Evolutionary conservation across 2,113 vertebrate genomes (phyloP).

Genomic region (Choloepus hoffmanni): DNA sequence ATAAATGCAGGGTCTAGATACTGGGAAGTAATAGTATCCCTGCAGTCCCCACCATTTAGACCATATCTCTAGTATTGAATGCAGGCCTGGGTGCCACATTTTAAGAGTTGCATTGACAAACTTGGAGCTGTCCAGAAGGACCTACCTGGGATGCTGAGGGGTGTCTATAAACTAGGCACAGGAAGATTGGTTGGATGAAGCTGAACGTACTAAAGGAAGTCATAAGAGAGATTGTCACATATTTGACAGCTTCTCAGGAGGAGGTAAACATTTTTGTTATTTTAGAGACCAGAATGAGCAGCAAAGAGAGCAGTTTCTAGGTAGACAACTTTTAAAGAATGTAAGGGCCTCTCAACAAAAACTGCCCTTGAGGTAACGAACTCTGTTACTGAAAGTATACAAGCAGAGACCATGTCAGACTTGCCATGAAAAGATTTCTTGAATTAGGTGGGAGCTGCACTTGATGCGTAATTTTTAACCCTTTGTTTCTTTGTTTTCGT

Average conservation of each 20-base stretch:
- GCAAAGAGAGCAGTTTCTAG: too few relatives aligned
- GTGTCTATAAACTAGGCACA: background rate
- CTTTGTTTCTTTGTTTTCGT: conserved; percentile 6
- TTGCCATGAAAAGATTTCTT: background rate
- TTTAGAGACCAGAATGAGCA: background rate
- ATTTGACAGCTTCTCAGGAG: background rate
- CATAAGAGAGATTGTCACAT: background rate
- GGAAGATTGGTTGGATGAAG: background rate
- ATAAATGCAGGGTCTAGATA: background rate
- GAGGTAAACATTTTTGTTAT: background rate
- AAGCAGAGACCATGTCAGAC: background rate
- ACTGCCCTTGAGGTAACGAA: background rate
- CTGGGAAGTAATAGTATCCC: background rate
- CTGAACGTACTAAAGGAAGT: background rate
- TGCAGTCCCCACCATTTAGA: background rate
- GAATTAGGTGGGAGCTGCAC: background rate
- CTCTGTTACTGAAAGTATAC: background rate
- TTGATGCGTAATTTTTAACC: background rate
- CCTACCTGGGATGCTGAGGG: background rate
- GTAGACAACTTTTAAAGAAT: too few relatives aligned
- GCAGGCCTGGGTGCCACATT: background rate
- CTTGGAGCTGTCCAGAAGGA: background rate
- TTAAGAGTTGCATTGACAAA: background rate
- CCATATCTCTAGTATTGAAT: background rate
- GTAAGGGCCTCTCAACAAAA: background rate